Evolutionary conservation across 2,797 vertebrate species (phyloP), one percentile per base, ranked within the genome.

Genomic region (Megalops cyprinoides): DNA sequence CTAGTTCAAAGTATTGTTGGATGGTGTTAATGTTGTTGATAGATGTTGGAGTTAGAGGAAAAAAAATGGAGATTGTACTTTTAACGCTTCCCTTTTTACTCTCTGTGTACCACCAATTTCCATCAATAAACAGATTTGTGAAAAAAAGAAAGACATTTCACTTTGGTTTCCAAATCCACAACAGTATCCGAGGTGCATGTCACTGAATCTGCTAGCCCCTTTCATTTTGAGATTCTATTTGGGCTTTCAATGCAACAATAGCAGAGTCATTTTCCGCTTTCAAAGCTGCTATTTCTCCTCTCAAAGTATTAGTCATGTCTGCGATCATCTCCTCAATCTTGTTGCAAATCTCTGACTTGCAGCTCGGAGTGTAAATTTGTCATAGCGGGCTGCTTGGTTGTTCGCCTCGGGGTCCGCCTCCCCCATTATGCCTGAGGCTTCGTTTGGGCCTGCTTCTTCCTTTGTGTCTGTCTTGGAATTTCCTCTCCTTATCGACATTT

Each of bases 291-390:
- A 79, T 73, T 42, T 71, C 78, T 18, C 42, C 44, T 73, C 78
- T 71, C 48, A 79, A 79, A 49, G 78, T 69, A 51, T 28, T 25
- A 69, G 14, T 69, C 48, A 79, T 34, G 14, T 79, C 78, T 23
- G 62, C 48, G 39, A 79, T 79, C 48, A 79, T 53, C 20, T 39
- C 48, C 5, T 79, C 65, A n/a, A 79, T 79, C 34, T 79, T 79
- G 62, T 71, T 62, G 25, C 78, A 79, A 23, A 73, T 79, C 25
- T 79, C 78, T 69, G 78, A 53, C 62, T 37, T 71, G 15, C 62
- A 79, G 62, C 28, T 79, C 62, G n/a, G 46, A 8, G 28, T 31
- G 78, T 51, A 79, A 62, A 34, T 67, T 71, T 4, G 78, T 67
- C 67, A 79, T 71, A 34, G 78, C 78, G 25, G 46, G 71, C 78